These are phyloP conservation scores for Himalopsyche tibetana DNA, from an alignment of 2,888 invertebrate genomes.

Conservation along the genomic window DNA sequence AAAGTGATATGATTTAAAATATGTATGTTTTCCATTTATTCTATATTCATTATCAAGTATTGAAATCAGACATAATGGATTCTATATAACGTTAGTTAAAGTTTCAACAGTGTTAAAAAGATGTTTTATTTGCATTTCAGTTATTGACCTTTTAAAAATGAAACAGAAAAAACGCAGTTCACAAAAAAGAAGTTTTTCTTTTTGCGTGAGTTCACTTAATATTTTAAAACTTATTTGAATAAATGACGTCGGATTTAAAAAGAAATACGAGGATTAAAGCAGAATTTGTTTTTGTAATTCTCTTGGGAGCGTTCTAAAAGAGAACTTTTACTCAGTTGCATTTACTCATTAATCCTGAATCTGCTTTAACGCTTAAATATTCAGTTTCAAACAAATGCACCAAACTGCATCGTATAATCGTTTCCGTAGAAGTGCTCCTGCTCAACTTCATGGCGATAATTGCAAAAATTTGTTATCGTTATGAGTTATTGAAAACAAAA, in stretches of 20 bases:
- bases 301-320: constrained; percentile 31
- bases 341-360: constrained; percentile 40
- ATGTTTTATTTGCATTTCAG: too few species aligned
- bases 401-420: constrained; percentile 1
- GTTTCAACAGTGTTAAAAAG: too few species aligned
- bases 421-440: neutral
- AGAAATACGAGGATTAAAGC: constrained; percentile 12
- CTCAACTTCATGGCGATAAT: neutral
- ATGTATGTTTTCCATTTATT: too few species aligned
- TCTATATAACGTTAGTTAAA: too few species aligned
- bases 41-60: too few species aligned
- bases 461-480: neutral
- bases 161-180: too few species aligned
- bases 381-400: constrained; percentile 28
- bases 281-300: constrained; percentile 27
- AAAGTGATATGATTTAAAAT: too few species aligned
- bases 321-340: constrained; percentile 33
- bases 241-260: neutral
- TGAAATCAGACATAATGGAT: too few species aligned
- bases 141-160: too few species aligned
- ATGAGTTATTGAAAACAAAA: too few species aligned
- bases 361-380: constrained; percentile 41
- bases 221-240: neutral
- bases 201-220: constrained; percentile 5
- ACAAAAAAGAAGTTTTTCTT: neutral